Conservation (phyloP, 37 sponge, comb jelly and placozoan species). For the Ephydatia muelleri region DNA sequence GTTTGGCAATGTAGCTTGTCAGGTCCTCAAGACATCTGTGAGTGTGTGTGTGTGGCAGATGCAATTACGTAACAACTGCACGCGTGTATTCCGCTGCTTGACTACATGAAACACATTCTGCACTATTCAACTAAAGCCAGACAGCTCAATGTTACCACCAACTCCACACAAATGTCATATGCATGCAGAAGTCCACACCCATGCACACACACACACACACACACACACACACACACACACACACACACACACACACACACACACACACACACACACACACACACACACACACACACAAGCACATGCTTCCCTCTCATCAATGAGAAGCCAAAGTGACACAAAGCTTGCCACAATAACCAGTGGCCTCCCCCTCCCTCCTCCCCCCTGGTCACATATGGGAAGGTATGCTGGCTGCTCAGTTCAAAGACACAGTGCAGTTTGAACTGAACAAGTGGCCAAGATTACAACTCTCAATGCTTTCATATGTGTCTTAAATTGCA, state of each 20-base stretch:
- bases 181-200: too few relatives aligned
- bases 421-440: neutral
- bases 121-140: neutral
- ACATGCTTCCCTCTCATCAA: neutral
- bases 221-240: neutral
- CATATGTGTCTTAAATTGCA: neutral
- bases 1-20: slow-evolving; percentile 5
- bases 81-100: neutral
- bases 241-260: neutral
- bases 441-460: neutral
- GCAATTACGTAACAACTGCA: neutral
- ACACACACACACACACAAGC: slow-evolving; percentile 34
- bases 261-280: slow-evolving; percentile 35
- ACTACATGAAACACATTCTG: neutral
- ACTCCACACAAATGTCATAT: too few relatives aligned
- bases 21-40: slow-evolving; percentile 41
- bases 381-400: neutral
- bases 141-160: neutral
- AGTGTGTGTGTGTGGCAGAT: neutral
- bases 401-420: neutral
- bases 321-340: neutral
- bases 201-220: neutral
- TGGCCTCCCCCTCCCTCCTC: too few relatives aligned
- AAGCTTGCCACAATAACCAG: too few relatives aligned
- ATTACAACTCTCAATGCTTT: neutral